phyloP scores from a whole-genome alignment of 2,888 invertebrate species.

The Agrotis clavis region DNA sequence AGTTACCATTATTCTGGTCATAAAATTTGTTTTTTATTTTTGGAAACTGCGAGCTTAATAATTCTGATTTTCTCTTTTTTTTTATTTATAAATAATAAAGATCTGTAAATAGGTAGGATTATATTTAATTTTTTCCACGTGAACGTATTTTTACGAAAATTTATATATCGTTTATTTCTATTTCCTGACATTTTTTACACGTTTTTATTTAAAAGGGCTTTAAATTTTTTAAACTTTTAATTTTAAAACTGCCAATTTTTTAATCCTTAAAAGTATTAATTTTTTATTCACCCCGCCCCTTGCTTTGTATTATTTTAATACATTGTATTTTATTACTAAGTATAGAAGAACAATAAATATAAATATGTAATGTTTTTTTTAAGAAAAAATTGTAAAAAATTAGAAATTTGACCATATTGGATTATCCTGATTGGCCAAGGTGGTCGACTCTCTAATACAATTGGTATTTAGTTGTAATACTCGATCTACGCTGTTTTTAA shows the following conservation, averaged over 20 bases:
- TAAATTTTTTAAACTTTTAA: slow-evolving; percentile 45
- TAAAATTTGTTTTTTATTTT: slow-evolving; percentile 27
- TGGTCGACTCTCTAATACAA: slow-evolving; percentile 88
- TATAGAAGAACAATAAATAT: slow-evolving; percentile 65
- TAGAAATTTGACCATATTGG: slow-evolving; percentile 88
- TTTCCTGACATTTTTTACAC: slow-evolving; percentile 13
- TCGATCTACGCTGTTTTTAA: slow-evolving; percentile 51
- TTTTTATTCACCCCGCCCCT: slow-evolving; percentile 56
- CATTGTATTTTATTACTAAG: slow-evolving; percentile 58
- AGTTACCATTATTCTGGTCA: slow-evolving; percentile 64
- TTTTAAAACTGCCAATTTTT: slow-evolving; percentile 69
- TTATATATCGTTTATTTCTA: slow-evolving; percentile 55
- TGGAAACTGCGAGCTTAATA: slow-evolving; percentile 42
- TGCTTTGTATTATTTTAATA: slow-evolving; percentile 62
- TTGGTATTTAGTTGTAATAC: slow-evolving; percentile 74
- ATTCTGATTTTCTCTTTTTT: slow-evolving; percentile 33
- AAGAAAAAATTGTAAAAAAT: slow-evolving; percentile 74
- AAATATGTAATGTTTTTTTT: slow-evolving; percentile 66
- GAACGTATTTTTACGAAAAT: slow-evolving; percentile 42
- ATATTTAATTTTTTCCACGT: slow-evolving; percentile 56
- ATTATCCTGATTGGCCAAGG: slow-evolving; percentile 69
- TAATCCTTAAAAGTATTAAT: slow-evolving; percentile 62
- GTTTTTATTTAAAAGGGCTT: slow-evolving; percentile 44
- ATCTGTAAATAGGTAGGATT: slow-evolving; percentile 68
- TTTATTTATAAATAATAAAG: slow-evolving; percentile 57